These are phyloP conservation scores for Lepidocyrtinus sp. DNA, from an alignment of 2,888 invertebrate genomes.

Conservation along the genomic window DNA sequence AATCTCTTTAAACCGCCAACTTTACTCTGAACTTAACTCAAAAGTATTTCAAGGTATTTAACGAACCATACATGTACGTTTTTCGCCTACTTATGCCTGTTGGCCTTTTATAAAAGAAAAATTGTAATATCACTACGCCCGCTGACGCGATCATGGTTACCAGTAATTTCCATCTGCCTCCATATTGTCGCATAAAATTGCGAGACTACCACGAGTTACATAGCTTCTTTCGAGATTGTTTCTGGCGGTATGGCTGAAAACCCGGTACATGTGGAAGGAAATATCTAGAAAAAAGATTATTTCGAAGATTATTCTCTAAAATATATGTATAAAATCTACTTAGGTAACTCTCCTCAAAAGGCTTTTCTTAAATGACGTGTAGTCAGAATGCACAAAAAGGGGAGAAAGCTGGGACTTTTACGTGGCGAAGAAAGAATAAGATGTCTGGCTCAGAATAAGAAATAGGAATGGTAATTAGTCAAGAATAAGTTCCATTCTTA, in stretches of 20 bases:
- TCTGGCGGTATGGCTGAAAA: constrained; percentile 19
- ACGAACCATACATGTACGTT: no score
- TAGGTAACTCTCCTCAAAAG: constrained; percentile 23
- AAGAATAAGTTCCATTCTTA: constrained; percentile 34
- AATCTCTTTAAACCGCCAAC: no score
- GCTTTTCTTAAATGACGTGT: background rate
- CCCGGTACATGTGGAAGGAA: constrained; percentile 9
- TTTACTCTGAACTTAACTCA: no score
- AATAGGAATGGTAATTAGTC: constrained; percentile 55
- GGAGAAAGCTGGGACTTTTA: constrained; percentile 12
- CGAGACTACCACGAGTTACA: constrained; percentile 52
- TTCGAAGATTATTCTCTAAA: constrained; percentile 11
- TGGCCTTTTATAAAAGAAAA: no score
- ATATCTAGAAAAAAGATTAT: constrained; percentile 34
- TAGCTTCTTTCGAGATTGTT: constrained; percentile 53
- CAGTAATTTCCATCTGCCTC: constrained; percentile 45
- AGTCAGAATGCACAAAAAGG: background rate
- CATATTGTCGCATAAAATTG: constrained; percentile 43
- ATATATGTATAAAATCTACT: constrained; percentile 15
- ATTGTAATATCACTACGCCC: no score
- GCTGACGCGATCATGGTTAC: no score
- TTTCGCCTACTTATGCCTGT: no score
- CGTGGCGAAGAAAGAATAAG: background rate
- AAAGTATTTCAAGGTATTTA: no score
- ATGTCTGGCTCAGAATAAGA: constrained; percentile 49